These are phyloP conservation scores for Menidia beryllina DNA, from an alignment of 2,113 vertebrate species.

Conservation along the genomic window DNA sequence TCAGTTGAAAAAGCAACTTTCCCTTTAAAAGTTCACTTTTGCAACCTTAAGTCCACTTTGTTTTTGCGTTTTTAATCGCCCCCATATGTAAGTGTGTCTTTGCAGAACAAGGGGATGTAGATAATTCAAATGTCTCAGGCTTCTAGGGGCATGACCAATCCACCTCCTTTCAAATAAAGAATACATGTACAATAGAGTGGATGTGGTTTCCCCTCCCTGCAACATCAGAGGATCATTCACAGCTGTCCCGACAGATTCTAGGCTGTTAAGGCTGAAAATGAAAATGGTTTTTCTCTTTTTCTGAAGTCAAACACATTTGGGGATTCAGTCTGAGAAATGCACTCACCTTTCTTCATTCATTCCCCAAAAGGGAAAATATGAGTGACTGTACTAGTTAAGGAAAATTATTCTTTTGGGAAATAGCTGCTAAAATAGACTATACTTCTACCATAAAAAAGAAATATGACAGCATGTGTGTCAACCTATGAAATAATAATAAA, in stretches of 20 bases:
- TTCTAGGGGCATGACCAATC: constrained; percentile 41
- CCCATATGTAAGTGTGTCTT: constrained; percentile 23
- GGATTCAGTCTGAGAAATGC: constrained; percentile 47
- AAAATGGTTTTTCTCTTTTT: constrained; percentile 53
- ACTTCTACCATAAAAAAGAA: constrained; percentile 32
- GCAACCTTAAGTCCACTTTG: constrained; percentile 36
- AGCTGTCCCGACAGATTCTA: constrained; percentile 44
- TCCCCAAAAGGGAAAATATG: constrained; percentile 31
- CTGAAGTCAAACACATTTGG: constrained; percentile 44
- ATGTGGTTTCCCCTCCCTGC: constrained; percentile 18
- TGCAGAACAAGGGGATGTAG: constrained; percentile 28
- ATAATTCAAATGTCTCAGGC: constrained; percentile 41
- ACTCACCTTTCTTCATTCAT: constrained; percentile 53
- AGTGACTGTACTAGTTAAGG: constrained; percentile 50
- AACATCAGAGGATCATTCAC: constrained; percentile 28
- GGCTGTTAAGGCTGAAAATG: constrained; percentile 50
- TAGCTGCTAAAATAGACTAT: constrained; percentile 43
- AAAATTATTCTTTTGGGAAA: constrained; percentile 51
- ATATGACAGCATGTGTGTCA: constrained; percentile 49
- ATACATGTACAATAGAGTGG: constrained; percentile 54
- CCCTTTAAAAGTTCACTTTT: constrained; percentile 25
- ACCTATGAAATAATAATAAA: constrained; percentile 14
- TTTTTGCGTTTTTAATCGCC: no score
- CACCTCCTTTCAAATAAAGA: constrained; percentile 53
- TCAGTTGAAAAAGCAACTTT: constrained; percentile 12